A percentile compares a stretch with the other conserved stretches of the same genome.
Evolutionary conservation across 2,113 vertebrate species (phyloP).

Genomic region (Anhinga anhinga): DNA sequence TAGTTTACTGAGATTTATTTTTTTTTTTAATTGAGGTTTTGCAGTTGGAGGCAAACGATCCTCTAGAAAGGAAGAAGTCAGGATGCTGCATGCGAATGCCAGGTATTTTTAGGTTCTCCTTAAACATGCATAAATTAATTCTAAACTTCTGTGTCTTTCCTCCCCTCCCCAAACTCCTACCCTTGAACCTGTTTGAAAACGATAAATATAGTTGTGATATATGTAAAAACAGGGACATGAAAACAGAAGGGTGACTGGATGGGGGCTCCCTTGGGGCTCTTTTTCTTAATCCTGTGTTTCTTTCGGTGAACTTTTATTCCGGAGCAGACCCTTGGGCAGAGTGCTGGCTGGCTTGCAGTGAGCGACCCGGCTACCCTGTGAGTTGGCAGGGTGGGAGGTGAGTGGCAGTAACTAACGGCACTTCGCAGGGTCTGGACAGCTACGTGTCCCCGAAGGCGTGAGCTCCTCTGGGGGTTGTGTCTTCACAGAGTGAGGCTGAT

Average conservation of each 20-base stretch:
- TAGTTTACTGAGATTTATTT: neutral
- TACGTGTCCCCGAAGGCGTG: neutral
- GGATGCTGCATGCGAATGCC: neutral
- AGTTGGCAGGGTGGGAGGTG: neutral
- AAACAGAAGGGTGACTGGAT: neutral
- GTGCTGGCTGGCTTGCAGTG: neutral
- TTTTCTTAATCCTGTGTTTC: neutral
- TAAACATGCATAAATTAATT: neutral
- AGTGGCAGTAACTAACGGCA: neutral
- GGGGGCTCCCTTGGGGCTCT: neutral
- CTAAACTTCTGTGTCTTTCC: neutral
- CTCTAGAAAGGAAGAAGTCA: neutral
- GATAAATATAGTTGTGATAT: neutral
- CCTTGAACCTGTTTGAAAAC: neutral
- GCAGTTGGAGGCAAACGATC: neutral
- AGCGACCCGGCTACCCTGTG: neutral
- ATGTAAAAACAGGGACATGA: neutral
- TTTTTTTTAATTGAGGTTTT: neutral
- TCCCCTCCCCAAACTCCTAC: neutral
- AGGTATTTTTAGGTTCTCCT: constrained; percentile 8
- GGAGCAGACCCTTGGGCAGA: neutral
- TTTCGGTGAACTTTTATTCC: neutral
- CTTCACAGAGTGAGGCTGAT: neutral
- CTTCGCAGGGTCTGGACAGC: neutral
- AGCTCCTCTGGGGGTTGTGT: neutral